These are phyloP conservation scores for Malurus melanocephalus DNA, from an alignment of 2,113 vertebrate species.

Conservation along the genomic window DNA sequence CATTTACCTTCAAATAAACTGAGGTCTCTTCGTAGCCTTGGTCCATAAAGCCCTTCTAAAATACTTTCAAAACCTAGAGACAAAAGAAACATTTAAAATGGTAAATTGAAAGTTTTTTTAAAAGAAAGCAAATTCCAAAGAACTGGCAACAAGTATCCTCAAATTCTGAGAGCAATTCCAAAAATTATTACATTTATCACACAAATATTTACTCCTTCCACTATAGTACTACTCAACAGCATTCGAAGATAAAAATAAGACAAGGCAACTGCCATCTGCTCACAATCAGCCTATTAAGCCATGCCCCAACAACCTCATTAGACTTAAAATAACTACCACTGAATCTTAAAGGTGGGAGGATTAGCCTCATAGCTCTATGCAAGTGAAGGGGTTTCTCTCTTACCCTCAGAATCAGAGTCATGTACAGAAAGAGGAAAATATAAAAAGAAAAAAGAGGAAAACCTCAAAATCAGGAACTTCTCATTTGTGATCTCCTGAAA, in stretches of 20 bases:
- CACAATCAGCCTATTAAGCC: constrained; percentile 51
- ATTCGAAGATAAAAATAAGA: constrained; percentile 47
- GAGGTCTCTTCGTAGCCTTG: constrained; percentile 94
- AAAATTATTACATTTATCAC: background rate
- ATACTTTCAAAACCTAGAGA: constrained; percentile 97
- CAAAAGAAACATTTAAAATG: constrained; percentile 53
- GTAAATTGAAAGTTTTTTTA: background rate
- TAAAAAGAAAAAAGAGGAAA: accelerated
- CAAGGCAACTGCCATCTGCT: constrained; percentile 46
- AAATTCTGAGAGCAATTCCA: background rate
- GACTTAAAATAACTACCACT: constrained; percentile 61
- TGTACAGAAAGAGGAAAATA: no score
- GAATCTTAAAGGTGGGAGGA: constrained; percentile 48
- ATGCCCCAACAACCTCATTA: constrained; percentile 55
- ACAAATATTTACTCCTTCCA: constrained; percentile 9
- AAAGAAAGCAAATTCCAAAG: background rate
- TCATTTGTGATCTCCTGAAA: background rate
- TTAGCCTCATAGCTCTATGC: constrained; percentile 20
- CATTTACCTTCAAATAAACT: constrained; percentile 95
- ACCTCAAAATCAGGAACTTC: background rate
- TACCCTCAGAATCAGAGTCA: background rate
- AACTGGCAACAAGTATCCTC: background rate
- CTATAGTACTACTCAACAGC: background rate
- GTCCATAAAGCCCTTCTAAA: constrained; percentile 98
- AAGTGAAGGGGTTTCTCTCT: background rate